Percentiles rank a stretch among this genome's conserved stretches.
These are phyloP conservation scores for Lepidocyrtinus sp. DNA, from an alignment of 2,888 invertebrate species.

Conservation along the genomic window DNA sequence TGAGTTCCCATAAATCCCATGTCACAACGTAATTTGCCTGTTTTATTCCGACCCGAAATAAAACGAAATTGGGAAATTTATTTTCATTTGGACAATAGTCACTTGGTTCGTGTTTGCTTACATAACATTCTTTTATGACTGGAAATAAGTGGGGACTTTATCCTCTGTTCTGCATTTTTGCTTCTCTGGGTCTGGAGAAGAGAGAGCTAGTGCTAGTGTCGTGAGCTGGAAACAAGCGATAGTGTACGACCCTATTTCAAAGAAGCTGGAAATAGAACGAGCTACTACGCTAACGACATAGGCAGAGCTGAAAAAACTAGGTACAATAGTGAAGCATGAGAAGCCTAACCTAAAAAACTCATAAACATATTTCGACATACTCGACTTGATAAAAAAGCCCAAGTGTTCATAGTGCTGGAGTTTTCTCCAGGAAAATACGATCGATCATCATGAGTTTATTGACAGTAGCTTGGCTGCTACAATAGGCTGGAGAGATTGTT, in stretches of 20 bases:
- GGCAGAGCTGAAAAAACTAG: conserved; percentile 9
- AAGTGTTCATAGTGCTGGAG: conserved; percentile 8
- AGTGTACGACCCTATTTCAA: no score
- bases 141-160: neutral
- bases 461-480: conserved; percentile 50
- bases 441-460: conserved; percentile 59
- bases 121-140: conserved; percentile 19
- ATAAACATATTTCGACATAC: no score
- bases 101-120: no score
- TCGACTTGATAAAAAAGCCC: no score
- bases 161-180: neutral
- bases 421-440: conserved; percentile 51
- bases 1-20: neutral
- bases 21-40: neutral
- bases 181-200: no score
- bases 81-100: no score
- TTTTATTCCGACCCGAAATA: neutral
- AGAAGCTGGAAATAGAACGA: conserved; percentile 19
- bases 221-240: no score
- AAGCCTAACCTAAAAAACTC: conserved; percentile 22
- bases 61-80: neutral
- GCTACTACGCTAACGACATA: neutral
- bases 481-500: conserved; percentile 41
- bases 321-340: conserved; percentile 37
- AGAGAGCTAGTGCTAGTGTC: no score